Evolutionary conservation across 2,797 vertebrate genomes (phyloP), one percentile per base, ranked within the genome.

Genomic region (Anas georgica): DNA sequence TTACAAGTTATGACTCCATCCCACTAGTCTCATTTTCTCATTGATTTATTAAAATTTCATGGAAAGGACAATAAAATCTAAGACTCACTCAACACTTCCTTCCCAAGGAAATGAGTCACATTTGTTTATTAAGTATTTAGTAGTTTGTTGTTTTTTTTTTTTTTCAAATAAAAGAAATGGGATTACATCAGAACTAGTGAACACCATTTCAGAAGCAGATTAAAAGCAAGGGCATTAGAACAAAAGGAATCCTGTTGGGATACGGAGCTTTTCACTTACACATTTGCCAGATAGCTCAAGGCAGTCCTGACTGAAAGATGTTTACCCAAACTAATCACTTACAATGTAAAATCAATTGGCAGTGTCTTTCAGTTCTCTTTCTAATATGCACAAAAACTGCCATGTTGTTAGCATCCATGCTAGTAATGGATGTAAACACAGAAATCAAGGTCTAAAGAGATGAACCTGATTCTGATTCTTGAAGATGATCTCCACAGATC

Each of bases 21-120:
- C 88, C 72, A 94, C 37, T 22, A 95, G 63, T 74, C 80, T 96
- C 66, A 46, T 96, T 90, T 97, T 64, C 58, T 95, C 86, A 67
- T 76, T 94, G 77, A 95, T 97, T 92, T 94, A 96, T 95, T 95
- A 95, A 96, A 94, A 94, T 92, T 92, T 94, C 59, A 86, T 77
- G 28, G 60, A 84, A 94, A 93, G 60, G 29, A 91, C 55, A 97
- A 82, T 60, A 95, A 86, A 88, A 79, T 94, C 62, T 66, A 93
- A 79, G 60, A 77, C 43, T 48, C 5, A 60, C 10, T 91, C 87
- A 94, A 86, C 35, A 46, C 35, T 80, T 10, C 94, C 39, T 91
- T 55, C 21, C 56, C 91, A 55, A n/a, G 50, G 69, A 50, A 59
- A 74, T 63, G 54, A 59, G 6, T 50, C 35, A 73, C 10, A 62